These are phyloP conservation scores for Oxyteleia sp. DNA, from an alignment of 2,888 invertebrate genomes.

Conservation along the genomic window DNA sequence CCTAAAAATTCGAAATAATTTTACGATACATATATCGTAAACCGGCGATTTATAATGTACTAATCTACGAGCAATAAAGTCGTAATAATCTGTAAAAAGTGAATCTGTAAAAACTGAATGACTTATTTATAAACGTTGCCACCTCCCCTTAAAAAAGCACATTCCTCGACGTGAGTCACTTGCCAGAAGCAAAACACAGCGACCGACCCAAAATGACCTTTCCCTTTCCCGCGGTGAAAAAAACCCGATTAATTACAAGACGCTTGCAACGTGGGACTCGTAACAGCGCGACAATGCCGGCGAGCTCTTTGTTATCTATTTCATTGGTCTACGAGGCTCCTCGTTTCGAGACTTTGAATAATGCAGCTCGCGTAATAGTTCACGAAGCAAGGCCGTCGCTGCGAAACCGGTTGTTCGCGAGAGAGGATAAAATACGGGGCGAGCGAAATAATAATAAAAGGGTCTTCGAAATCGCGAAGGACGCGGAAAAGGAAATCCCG, in stretches of 20 bases:
- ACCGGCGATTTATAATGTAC: no score
- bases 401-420: conserved; percentile 75
- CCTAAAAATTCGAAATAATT: no score
- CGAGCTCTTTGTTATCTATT: conserved; percentile 55
- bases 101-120: no score
- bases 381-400: conserved; percentile 74
- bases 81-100: no score
- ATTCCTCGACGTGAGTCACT: conserved; percentile 25
- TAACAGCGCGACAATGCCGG: conserved; percentile 41
- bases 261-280: conserved; percentile 18
- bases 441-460: conserved; percentile 60
- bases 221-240: conserved; percentile 31
- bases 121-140: no score
- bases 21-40: no score
- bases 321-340: conserved; percentile 34
- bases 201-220: conserved; percentile 32
- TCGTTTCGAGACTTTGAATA: conserved; percentile 66
- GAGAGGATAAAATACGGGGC: conserved; percentile 54
- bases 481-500: neutral
- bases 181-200: conserved; percentile 1
- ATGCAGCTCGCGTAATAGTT: conserved; percentile 76
- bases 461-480: conserved; percentile 15
- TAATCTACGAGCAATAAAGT: no score
- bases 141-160: no score
- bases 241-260: conserved; percentile 36